Base-by-base conservation (phyloP, 37 sponge, comb jelly and placozoan genomes). In the Beroe forskalii region DNA sequence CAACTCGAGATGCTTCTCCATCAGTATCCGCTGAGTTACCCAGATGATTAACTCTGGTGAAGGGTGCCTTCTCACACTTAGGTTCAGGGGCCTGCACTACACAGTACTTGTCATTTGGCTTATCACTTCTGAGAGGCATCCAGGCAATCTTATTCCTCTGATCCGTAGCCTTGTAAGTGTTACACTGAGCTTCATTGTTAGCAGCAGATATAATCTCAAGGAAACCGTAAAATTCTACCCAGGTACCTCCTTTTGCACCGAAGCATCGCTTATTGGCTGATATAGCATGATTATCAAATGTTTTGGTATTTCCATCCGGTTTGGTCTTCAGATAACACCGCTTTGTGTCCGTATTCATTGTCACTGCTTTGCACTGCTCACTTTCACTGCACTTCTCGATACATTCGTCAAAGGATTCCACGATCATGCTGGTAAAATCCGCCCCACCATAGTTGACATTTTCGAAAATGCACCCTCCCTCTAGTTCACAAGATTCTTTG, bases 131-230 rank as follows among this genome's bases (percentile, higher is more conserved):
- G 55, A 80, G 43, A 2, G 86, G 40, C 86, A 80, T 80, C 86
- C 86, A 80, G 25, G 44, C 22, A 38, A 80, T 80, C 48, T 41
- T 80, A 48, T 80, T 80, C 20, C 86, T 80, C 48, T 80, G 14
- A 37, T 80, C 86, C 28, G 24, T 80, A 48, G 14, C 42, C 55
- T 80, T 91, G 32, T 42, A 35, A 0, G 48, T 62, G 20, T 90
- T 67, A 67, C 96, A 96, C 0, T 43, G 75, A 60, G 60, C 69
- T 44, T 90, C 67, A 61, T 19, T 92, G 24, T 60, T 76, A 9
- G 39, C 91, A 17, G 9, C 27, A n/a, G 32, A 12, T 22, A 91
- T 92, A 14, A 94, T 62, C 89, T 97, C 95, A 9, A 97, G 91
- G 75, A 93, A 97, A 61, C 89, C 93, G 69, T 94, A 93, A 25